Conservation (phyloP, 2,888 invertebrate genomes). For the Philereme vetulata region DNA sequence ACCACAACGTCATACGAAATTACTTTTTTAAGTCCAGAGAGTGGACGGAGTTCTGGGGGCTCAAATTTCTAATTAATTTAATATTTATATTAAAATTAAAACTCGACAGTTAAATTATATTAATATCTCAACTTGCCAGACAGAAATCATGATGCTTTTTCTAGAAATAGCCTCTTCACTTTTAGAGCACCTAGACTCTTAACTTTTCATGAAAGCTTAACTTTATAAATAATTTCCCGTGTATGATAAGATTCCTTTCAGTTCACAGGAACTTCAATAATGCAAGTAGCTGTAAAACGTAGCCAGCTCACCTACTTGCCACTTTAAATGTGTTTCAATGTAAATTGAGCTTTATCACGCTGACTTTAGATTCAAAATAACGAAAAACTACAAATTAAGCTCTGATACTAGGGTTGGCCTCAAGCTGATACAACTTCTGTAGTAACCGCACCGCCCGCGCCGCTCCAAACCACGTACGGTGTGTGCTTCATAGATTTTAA, state of each 20-base stretch:
- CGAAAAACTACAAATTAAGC: no score
- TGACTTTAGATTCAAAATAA: not conserved
- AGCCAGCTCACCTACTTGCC: constrained; percentile 37
- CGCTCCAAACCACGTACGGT: no score
- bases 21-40: no score
- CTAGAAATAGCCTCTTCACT: not conserved
- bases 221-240: constrained; percentile 56
- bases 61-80: no score
- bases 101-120: no score
- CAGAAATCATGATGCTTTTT: not conserved
- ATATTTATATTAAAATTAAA: no score
- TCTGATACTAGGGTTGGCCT: no score
- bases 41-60: no score
- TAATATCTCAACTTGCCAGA: not conserved
- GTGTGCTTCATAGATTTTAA: no score
- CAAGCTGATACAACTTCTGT: no score
- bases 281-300: constrained; percentile 72
- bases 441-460: no score
- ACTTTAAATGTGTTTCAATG: constrained; percentile 4
- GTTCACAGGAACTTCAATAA: constrained; percentile 66
- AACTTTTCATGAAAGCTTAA: constrained; percentile 15
- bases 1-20: no score
- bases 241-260: constrained; percentile 60
- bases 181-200: constrained; percentile 1
- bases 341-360: constrained; percentile 7